Evolutionary conservation across 2,113 vertebrate species (phyloP), one percentile per base, ranked within the genome.

Genomic region (Dryoscopus gambensis): DNA sequence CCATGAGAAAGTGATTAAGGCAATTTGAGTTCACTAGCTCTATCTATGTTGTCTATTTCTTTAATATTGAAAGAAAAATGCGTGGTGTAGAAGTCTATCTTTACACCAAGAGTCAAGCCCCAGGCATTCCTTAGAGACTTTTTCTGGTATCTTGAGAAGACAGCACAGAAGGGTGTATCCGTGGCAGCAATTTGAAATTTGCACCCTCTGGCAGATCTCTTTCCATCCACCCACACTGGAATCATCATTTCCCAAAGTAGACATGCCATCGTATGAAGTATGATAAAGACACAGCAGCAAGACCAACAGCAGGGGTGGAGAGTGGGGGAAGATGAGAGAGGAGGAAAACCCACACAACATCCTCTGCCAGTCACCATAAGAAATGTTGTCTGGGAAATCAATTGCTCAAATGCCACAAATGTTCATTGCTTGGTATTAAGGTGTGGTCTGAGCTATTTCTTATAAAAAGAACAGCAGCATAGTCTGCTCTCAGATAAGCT

Each of bases 141-240:
- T 92, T 96, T 89, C 89, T 97, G 92, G 65, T 81, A 94, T 96
- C 93, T 93, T 63, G 64, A 86, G 94, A 93, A 93, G 68, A 87
- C 95, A 93, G 89, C 65, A 76, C 93, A 92, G 85, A 95, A 87
- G 96, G 95, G 95, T 92, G 95, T 89, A 96, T 73, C 87, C 1
- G 69, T 84, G 75, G 89, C 82, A 94, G 94, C 80, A 94, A 94
- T 95, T 87, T 95, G 39, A 97, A 93, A 94, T 97, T 93, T 95
- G 77, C 91, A 96, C 93, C 74, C 94, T 84, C 97, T 90, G 75
- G 92, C 95, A 92, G 79, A 76, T 95, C 52, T 91, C 40, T 92
- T 96, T 95, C 91, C 75, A 49, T 79, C 93, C 91, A 70, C 96
- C 91, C 86, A 84, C 97, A 84, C 87, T 92, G 87, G 85, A 94